Evolutionary conservation across 2,888 invertebrate genomes (phyloP), one percentile per base, ranked within the genome.

Genomic region (Sarcophaga rosellei): DNA sequence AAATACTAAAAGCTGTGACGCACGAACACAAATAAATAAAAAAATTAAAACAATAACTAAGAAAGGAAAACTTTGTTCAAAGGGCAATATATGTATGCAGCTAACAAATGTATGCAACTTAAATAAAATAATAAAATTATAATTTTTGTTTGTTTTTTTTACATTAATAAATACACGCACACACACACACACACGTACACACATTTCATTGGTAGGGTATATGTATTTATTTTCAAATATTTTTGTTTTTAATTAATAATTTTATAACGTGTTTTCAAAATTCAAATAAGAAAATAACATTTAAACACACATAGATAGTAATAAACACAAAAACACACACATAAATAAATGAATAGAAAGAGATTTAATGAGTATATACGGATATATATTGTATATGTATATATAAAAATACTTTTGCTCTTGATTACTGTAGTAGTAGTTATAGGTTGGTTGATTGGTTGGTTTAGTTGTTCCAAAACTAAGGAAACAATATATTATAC

Each of bases 191-290:
- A 53, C 10, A 47, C 47, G 15, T 15, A 15, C 15, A 47, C 47
- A 47, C 11, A 47, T 4, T 2, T 47, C 4, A 1, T 15, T 11
- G 47, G 12, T 47, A 47, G 47, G 4, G 11, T 11, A 15, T 15
- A 15, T 47, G 15, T 15, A 15, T 15, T 15, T 12, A 47, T 47
- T 47, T 35, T 35, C 6, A 35, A 47, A 47, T 4, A 47, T 15
- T 47, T 47, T 47, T 15, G 47, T 35, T 63, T 35, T 35, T 47
- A 47, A 47, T 47, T 0, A 47, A 15, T 15, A 47, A 25, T 61
- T 61, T 65, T 66, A 53, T 17, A 44, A 62, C 79, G 44, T 66
- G n/a, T 78, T 87, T 88, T 88, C 87, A 88, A 88, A 88, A 88
- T 88, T 87, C 87, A 86, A 47, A 47, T 47, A 15, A 47, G 82